These are phyloP conservation scores for Saccostrea cuccullata DNA, from an alignment of 1,140 invertebrate genomes.

Conservation along the genomic window DNA sequence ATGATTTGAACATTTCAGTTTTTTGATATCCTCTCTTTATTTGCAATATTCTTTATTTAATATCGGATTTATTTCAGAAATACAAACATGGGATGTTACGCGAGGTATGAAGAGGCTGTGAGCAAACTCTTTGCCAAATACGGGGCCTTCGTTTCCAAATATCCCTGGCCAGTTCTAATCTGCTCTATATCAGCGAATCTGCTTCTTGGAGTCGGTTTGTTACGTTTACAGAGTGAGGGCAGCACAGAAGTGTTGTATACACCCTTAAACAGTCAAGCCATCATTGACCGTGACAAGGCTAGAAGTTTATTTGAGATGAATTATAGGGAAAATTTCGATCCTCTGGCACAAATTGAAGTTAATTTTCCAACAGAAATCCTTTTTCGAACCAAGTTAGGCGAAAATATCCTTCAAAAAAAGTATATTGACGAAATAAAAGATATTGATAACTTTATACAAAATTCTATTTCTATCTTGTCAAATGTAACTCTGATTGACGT, in stretches of 20 bases:
- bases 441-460: background rate
- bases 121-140: slow-evolving; percentile 39
- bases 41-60: background rate
- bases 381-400: slow-evolving; percentile 12
- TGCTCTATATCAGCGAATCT: slow-evolving; percentile 1
- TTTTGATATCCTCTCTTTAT: background rate
- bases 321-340: slow-evolving; percentile 39
- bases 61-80: background rate
- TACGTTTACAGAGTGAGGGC: slow-evolving; percentile 20
- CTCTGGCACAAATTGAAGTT: slow-evolving; percentile 28
- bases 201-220: slow-evolving; percentile 31
- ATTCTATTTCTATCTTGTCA: background rate
- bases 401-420: slow-evolving; percentile 29
- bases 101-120: slow-evolving; percentile 34
- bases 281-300: slow-evolving; percentile 10
- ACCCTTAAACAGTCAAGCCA: slow-evolving; percentile 42
- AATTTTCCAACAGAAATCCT: slow-evolving; percentile 11
- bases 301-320: slow-evolving; percentile 30
- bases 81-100: background rate
- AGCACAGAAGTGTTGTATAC: slow-evolving; percentile 38
- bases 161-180: slow-evolving; percentile 33
- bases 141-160: slow-evolving; percentile 20
- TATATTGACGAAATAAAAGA: slow-evolving; percentile 36
- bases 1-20: background rate
- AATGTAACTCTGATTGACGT: slow-evolving; percentile 27